Evolutionary conservation across 2,888 invertebrate genomes (phyloP), one percentile per base, ranked within the genome.

Genomic region (Caenorhabditis uteleia): DNA sequence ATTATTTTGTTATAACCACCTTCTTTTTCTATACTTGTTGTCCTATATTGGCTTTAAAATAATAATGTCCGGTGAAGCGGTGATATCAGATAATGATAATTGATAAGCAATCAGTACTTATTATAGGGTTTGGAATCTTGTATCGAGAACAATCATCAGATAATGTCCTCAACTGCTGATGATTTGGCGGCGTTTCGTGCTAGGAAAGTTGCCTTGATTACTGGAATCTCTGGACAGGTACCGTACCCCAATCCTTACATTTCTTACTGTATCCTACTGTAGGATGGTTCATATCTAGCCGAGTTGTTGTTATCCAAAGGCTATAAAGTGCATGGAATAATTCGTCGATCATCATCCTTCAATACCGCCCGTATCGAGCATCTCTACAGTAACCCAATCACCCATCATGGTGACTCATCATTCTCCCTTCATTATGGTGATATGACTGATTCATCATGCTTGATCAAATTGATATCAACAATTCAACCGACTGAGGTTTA

Each of bases 231-330:
- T 36, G 97, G 97, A 31, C 97, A 97, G 89, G 95, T 95, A 88
- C 82, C 8, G 49, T 44, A 12, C n/a, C 2, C 2, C 16, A 26
- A 33, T 20, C 29, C 20, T n/a, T 18, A 29, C 14, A 10, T n/a
- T n/a, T 27, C 7, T 46, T 58, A n/a, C 44, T 29, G 20, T 23
- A n/a, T 18, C 12, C 44, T 16, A 40, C 33, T 86, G 29, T 79
- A 95, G 94, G 97, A 98, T 89, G 97, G 97, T 2, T 97, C 95
- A 0, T 98, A 97, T 84, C 87, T 98, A 70, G 92, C 95, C 0
- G 97, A 98, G 85, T 89, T 97, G 68, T 87, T 97, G 1, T 86
- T 97, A 20, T 88, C 89, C 48, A 95, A 95, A 85, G 93, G 92
- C 8, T 97, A 97, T 83, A 77, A 86, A 84, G 87, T 98, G 0